Evolutionary conservation across 1,140 invertebrate species (phyloP).

Genomic region (Rhagoletis zephyria): DNA sequence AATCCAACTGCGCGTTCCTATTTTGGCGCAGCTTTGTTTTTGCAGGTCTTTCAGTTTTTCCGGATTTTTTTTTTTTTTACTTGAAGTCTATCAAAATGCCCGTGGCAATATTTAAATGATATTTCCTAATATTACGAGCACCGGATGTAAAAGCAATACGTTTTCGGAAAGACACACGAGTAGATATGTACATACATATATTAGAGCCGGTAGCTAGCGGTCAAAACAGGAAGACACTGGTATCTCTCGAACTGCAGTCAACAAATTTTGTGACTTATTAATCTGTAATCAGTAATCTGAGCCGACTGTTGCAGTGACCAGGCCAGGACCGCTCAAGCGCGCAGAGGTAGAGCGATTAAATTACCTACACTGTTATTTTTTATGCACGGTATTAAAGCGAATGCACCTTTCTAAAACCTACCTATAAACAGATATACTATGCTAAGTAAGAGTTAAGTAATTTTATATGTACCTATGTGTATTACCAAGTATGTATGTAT

Average conservation of each 20-base stretch:
- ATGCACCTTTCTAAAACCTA: background rate
- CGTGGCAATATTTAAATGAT: background rate
- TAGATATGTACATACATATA: background rate
- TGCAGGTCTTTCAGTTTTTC: too few relatives aligned
- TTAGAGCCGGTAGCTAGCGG: too few relatives aligned
- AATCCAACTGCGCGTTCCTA: too few relatives aligned
- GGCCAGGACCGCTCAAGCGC: background rate
- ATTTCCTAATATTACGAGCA: conserved; percentile 12
- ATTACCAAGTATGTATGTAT: background rate
- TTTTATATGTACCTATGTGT: background rate
- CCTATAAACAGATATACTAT: background rate
- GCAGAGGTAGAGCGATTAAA: background rate
- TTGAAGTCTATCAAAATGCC: too few relatives aligned
- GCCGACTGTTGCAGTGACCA: conserved; percentile 11
- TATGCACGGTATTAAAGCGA: background rate
- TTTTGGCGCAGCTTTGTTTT: too few relatives aligned
- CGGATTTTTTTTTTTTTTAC: too few relatives aligned
- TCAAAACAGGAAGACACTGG: background rate
- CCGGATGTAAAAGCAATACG: background rate
- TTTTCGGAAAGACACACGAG: background rate
- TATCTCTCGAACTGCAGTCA: too few relatives aligned
- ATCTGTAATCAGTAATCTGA: conserved; percentile 22
- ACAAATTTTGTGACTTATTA: conserved; percentile 30
- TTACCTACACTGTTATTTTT: background rate
- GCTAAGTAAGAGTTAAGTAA: background rate